These are phyloP conservation scores for Coenonympha glycerion DNA, from an alignment of 2,888 invertebrate genomes.

Conservation along the genomic window DNA sequence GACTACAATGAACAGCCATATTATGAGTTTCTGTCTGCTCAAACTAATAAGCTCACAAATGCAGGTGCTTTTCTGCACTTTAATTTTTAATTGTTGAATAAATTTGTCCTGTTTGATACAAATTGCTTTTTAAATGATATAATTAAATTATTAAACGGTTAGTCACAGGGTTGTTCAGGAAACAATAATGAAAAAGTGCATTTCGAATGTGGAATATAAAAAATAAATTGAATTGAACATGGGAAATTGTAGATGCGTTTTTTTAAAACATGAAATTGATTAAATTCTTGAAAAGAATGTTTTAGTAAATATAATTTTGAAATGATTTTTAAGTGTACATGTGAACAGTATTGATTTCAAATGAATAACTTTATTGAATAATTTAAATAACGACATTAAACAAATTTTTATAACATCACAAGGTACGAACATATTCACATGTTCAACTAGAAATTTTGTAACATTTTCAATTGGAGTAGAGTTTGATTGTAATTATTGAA, in stretches of 20 bases:
- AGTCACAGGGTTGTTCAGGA: constrained; percentile 21
- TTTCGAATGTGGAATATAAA: neutral
- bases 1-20: no score
- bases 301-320: neutral
- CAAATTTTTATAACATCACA: neutral
- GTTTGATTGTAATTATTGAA: constrained; percentile 3
- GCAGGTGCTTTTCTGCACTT: constrained; percentile 46
- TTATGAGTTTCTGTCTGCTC: no score
- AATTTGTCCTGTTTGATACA: neutral
- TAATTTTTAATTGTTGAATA: constrained; percentile 32
- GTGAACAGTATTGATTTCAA: neutral
- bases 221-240: no score
- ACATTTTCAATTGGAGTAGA: constrained; percentile 10
- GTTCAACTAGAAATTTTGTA: neutral
- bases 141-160: no score
- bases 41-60: constrained; percentile 12
- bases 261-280: no score
- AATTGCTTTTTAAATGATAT: no score
- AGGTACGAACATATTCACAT: neutral
- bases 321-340: neutral
- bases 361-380: neutral
- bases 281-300: constrained; percentile 3
- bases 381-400: neutral
- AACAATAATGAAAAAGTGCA: constrained; percentile 12
- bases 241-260: no score